Base-by-base conservation (phyloP, 1,140 invertebrate genomes). In the Anadara kagoshimensis region DNA sequence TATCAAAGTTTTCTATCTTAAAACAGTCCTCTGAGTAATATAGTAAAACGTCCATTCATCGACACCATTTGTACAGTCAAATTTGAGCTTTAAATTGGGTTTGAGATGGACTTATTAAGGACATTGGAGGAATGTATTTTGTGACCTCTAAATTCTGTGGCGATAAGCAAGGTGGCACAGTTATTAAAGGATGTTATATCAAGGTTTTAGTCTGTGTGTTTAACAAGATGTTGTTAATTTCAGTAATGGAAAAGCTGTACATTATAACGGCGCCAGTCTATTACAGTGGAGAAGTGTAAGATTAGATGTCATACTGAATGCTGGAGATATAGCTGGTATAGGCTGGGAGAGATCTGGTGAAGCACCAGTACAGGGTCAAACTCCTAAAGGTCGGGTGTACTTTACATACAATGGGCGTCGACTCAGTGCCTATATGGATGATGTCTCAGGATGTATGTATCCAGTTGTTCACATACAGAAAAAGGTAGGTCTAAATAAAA, bases 391-490 rank as follows among this genome's bases (percentile, higher is more conserved):
- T 18, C 79, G 79, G 18, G 89, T 89, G 11, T 89, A 86, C 81
- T 89, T 90, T 73, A 88, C 88, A 1, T 81, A 84, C 69, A 88
- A 87, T 73, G 88, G 88, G 1, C 78, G 83, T 54, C 59, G 82
- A 26, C 76, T 89, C 24, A 63, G 72, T 29, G 72, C 82, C 11
- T 81, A 76, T 14, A 82, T 90, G 54, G 88, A 89, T 69, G 87
- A 88, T 75, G 88, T 89, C 2, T 78, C 84, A 29, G 86, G 87
- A 11, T 85, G 80, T 0, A 81, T 90, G 83, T 89, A 81, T 65
- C 89, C 89, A 61, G 85, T 89, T 18, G 83, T 90, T 14, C 89
- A 90, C 69, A 85, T 90, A 53, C 88, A 90, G 79, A 90, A 90
- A 76, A 89, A 89, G 83, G 88, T 89, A 56, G 56, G 29, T 49